Percentiles rank a stretch among this genome's conserved stretches.
phyloP scores from a whole-genome alignment of 2,888 invertebrate genomes.

The Sphinx pinastri region DNA sequence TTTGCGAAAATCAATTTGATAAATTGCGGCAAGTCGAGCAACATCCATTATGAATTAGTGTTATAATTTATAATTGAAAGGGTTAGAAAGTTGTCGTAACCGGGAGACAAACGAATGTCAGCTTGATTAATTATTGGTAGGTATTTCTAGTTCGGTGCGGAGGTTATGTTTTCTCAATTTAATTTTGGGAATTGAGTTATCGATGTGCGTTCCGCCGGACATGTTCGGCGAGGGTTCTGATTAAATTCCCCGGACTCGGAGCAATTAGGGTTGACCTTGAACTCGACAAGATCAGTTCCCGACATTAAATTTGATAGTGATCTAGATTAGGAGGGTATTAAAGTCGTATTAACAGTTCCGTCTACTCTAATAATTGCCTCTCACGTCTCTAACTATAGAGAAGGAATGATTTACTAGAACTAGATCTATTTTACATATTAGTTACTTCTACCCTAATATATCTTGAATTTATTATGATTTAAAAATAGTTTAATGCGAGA shows the following conservation, averaged over 20 bases:
- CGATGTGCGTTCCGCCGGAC: constrained; percentile 32
- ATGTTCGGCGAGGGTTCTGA: constrained; percentile 15
- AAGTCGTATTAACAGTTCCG: constrained; percentile 9
- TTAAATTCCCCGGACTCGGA: constrained; percentile 19
- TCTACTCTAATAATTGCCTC: constrained; percentile 4
- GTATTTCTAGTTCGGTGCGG: constrained; percentile 33
- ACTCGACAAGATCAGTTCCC: constrained; percentile 12
- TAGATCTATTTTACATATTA: too few relatives aligned
- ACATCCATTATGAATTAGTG: constrained; percentile 80
- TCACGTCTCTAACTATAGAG: neutral
- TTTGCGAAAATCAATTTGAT: constrained; percentile 79
- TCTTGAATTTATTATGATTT: too few relatives aligned
- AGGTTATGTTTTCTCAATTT: constrained; percentile 48
- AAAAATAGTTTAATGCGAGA: too few relatives aligned
- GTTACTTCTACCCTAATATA: too few relatives aligned
- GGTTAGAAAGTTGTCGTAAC: constrained; percentile 70
- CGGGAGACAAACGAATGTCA: constrained; percentile 78
- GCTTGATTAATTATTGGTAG: constrained; percentile 67
- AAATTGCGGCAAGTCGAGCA: constrained; percentile 73
- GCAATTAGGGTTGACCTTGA: constrained; percentile 26
- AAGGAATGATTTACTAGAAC: too few relatives aligned
- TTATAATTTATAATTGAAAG: constrained; percentile 82
- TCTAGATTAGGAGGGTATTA: constrained; percentile 19
- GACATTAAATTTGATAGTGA: neutral
- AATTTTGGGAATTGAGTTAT: constrained; percentile 42